Evolutionary conservation across 2,797 vertebrate species (phyloP), one percentile per base, ranked within the genome.

Genomic region (Semaprochilodus insignis): DNA sequence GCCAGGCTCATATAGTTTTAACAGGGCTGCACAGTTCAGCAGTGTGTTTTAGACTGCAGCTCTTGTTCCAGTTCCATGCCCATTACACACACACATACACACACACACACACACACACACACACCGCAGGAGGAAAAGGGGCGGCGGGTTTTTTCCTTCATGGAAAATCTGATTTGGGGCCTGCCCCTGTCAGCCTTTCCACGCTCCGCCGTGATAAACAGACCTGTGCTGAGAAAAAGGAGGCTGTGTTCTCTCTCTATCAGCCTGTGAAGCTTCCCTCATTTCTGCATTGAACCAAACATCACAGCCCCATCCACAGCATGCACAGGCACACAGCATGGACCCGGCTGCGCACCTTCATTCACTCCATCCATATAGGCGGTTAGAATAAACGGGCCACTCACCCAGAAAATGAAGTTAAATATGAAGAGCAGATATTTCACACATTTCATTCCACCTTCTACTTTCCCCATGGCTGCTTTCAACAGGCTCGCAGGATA

Each of bases 341-440:
- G n/a, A n/a, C n/a, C n/a, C n/a, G n/a, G n/a, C n/a, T n/a, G n/a
- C n/a, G n/a, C 21, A 21, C 67, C 2, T 70, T 19, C 10, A 52
- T 15, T 72, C 48, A 25, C 2, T 0, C n/a, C 70, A 25, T 4
- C 48, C n/a, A n/a, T n/a, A n/a, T n/a, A 73, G 48, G 6, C 51
- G 23, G 2, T 51, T 16, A 17, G 13, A 4, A 54, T 72, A 23
- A 54, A 14, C 23, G 25, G n/a, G n/a, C n/a, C 83, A 95, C 97
- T 98, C 93, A 99, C 97, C 97, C 97, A 98, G 94, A 98, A 98
- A 75, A 95, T 96, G 88, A 97, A 96, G 95, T 98, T 99, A 95
- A 98, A 98, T 72, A 96, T 91, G 89, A 97, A 97, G 81, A 99
- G 93, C 88, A 98, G 95, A 88, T 96, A 97, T 91, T 98, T 99